A percentile compares a stretch with the other conserved stretches of the same genome.
phyloP scores from a whole-genome alignment of 2,888 invertebrate species.

The Rhagophthalmus giganteus region DNA sequence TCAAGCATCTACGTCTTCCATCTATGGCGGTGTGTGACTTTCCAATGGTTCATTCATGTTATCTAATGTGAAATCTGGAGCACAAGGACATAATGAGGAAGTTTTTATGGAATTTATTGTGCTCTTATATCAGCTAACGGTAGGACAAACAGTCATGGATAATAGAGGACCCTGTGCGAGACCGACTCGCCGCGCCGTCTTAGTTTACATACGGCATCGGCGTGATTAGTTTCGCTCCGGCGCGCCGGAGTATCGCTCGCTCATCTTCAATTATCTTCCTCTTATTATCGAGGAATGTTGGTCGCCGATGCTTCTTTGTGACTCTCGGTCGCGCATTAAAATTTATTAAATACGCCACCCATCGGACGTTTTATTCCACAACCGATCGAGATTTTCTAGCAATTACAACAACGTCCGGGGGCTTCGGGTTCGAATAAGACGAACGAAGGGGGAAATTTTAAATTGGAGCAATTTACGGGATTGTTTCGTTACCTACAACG shows the following conservation, averaged over 20 bases:
- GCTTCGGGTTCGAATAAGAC: no score
- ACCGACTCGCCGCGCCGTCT: constrained; percentile 9
- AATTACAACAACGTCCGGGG: no score
- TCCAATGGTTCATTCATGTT: constrained; percentile 14
- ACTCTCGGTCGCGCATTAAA: constrained; percentile 1
- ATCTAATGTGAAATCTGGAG: constrained; percentile 19
- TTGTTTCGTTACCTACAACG: no score
- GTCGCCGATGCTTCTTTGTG: constrained; percentile 11
- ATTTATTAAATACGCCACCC: no score
- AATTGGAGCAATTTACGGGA: no score
- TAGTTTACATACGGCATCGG: constrained; percentile 27
- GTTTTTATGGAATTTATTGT: constrained; percentile 23
- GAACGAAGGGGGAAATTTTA: no score
- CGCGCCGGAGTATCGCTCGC: constrained; percentile 21
- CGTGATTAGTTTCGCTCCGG: constrained; percentile 30
- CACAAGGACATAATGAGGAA: constrained; percentile 20
- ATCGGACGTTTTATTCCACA: no score
- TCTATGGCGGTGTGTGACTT: constrained; percentile 13
- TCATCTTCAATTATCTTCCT: constrained; percentile 28
- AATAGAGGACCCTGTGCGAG: constrained; percentile 14
- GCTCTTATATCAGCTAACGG: constrained; percentile 21
- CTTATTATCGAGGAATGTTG: constrained; percentile 29
- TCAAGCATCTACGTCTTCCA: not conserved
- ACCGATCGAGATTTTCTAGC: no score
- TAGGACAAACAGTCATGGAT: constrained; percentile 23